Conservation (phyloP, 1,140 invertebrate genomes). For the Brevipalpus yothersi region DNA sequence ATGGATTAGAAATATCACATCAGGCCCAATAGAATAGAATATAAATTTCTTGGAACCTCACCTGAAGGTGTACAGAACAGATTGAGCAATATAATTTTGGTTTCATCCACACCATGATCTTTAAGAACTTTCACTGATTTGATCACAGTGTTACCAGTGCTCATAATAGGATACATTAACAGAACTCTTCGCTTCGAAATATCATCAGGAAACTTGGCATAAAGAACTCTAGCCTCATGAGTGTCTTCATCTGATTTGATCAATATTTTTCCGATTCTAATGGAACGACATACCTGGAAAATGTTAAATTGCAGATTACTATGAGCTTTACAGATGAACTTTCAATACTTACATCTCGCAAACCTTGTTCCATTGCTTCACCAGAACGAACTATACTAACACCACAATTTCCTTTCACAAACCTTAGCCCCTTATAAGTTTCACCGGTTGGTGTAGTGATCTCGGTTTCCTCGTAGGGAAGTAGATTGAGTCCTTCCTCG, state of each 20-base stretch:
- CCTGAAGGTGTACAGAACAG: constrained; percentile 72
- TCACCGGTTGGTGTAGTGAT: constrained; percentile 71
- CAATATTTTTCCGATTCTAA: constrained; percentile 88
- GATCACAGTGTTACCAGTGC: constrained; percentile 81
- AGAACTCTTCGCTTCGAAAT: constrained; percentile 63
- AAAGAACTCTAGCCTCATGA: constrained; percentile 77
- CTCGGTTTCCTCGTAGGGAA: constrained; percentile 67
- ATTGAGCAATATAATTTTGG: constrained; percentile 82
- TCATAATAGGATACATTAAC: constrained; percentile 97
- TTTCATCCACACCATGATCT: constrained; percentile 72
- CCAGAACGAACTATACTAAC: constrained; percentile 80
- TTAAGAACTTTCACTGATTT: constrained; percentile 78
- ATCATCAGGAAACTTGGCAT: constrained; percentile 91
- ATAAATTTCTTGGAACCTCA: constrained; percentile 12
- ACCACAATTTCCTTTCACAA: constrained; percentile 87
- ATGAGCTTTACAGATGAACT: constrained; percentile 19
- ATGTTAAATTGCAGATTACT: too few relatives aligned
- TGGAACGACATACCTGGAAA: constrained; percentile 47
- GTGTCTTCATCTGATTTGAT: constrained; percentile 91
- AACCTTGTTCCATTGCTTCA: constrained; percentile 91
- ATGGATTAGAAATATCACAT: constrained; percentile 16
- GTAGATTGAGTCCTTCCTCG: constrained; percentile 89
- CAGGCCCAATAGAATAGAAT: background rate
- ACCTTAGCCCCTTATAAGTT: constrained; percentile 68
- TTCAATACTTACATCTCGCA: constrained; percentile 46